Base-by-base conservation (phyloP, 2,113 vertebrate species). In the Tichodroma muraria region DNA sequence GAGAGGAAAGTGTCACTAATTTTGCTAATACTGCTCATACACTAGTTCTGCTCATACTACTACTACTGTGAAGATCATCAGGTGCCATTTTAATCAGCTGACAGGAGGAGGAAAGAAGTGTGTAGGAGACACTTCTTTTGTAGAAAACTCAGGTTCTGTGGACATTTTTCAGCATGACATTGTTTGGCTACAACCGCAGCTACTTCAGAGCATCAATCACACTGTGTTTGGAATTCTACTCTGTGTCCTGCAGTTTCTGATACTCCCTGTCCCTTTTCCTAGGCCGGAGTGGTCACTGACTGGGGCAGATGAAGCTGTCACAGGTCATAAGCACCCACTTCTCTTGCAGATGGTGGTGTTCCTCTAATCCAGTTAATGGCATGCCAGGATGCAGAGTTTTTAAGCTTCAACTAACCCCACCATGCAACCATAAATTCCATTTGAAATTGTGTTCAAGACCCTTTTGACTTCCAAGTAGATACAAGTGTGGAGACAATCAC, bases 171-270 rank as follows among this genome's bases (percentile, higher is more conserved):
- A 56, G 37, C 20, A 17, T 3, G 3, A 23, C 40, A 23, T 19
- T 23, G 31, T 19, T 45, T 13, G 25, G 42, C 63, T 71, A 11
- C 40, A 52, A 15, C 11, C 1, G 3, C 53, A 18, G 33, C 30
- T 15, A 7, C 35, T 24, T 22, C 2, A 0, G 11, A 20, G 23
- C 10, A n/a, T 19, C 31, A 3, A 4, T 9, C 28, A 1, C 7
- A 2, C 11, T 2, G 15, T 16, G 2, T 47, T 3, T 22, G 15
- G 33, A 80, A 24, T 50, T 18, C n/a, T 24, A 22, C 44, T 11
- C 49, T 3, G 1, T 7, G 1, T 15, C 1, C 35, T 25, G 73
- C 45, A 6, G 23, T 3, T 19, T 4, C 40, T 2, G 9, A 8
- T 2, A 12, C 1, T 15, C 22, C 3, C 0, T 44, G 15, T 49